Conservation (phyloP, 1,140 invertebrate genomes). For the Frieseomelitta varia region DNA sequence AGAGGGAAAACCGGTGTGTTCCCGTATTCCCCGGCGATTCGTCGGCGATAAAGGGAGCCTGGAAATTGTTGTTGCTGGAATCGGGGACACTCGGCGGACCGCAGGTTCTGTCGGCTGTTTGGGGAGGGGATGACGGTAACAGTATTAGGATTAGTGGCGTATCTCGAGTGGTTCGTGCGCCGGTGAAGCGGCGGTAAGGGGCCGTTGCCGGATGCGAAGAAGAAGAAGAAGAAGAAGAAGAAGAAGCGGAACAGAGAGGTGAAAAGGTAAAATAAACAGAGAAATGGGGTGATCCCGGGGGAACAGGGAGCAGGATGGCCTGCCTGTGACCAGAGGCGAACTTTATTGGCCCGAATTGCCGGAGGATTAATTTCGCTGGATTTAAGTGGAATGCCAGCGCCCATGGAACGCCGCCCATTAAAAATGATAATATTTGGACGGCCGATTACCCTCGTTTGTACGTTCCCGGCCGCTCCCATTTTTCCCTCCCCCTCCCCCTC, state of each 20-base stretch:
- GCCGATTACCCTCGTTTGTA: constrained; percentile 29
- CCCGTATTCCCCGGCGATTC: constrained; percentile 58
- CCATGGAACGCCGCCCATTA: constrained; percentile 48
- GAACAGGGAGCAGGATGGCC: not conserved
- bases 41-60: constrained; percentile 61
- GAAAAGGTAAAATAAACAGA: constrained; percentile 66
- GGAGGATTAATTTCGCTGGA: constrained; percentile 58
- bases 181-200: constrained; percentile 22
- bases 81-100: constrained; percentile 62
- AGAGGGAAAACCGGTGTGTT: not conserved
- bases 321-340: not conserved
- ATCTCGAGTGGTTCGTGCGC: constrained; percentile 64
- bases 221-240: constrained; percentile 43
- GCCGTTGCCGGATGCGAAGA: constrained; percentile 13
- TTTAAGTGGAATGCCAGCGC: constrained; percentile 43
- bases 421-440: constrained; percentile 65
- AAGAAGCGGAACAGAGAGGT: constrained; percentile 50
- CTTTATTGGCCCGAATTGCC: constrained; percentile 58
- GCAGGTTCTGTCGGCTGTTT: constrained; percentile 49
- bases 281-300: constrained; percentile 32
- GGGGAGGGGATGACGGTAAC: constrained; percentile 60
- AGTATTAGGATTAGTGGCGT: constrained; percentile 71
- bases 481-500: not conserved
- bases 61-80: constrained; percentile 65
- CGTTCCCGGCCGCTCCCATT: constrained; percentile 36